Base-by-base conservation (phyloP, 2,113 vertebrate species). In the Todiramphus saurophagus region DNA sequence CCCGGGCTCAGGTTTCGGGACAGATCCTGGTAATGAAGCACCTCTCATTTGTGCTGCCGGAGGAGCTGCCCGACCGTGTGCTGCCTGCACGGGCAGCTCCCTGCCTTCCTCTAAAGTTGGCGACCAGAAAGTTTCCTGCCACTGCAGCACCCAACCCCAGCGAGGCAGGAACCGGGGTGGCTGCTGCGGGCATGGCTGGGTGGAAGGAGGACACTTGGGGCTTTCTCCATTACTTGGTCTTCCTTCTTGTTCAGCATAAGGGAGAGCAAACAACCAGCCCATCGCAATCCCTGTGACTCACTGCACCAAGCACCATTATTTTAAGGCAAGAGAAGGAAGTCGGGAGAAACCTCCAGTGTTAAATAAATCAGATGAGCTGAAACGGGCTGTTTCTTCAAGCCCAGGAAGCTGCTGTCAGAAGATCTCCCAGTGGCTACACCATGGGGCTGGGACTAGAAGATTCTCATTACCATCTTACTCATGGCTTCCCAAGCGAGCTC, bases 1-100 rank as follows among this genome's bases (percentile, higher is more conserved):
- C 79, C 35, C 0, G 4, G 68, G 91, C 83, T 94, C 96, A 92
- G 93, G 94, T 98, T 97, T 93, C 92, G 18, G 87, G 80, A 14
- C 39, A 69, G 90, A 90, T 66, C 24, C 76, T 15, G 24, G 53
- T 70, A 28, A 91, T 2, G 69, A 72, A 93, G 90, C 51, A 51
- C 70, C 83, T 86, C 91, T 91, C 77, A 44, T 93, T 76, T 69
- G 82, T 80, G 77, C 63, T 83, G 77, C 96, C 75, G 89, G 85
- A 94, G 72, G 77, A 86, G 80, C 89, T 94, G 95, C 87, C 18
- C 18, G 68, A 75, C 13, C 0, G 39, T 3, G 43, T 58, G 75
- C 93, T 83, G 75, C 76, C 80, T 44, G 39, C 73, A 58, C 2
- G 1, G 56, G 51, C 64, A 78, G 77, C 62, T 90, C 55, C 63